These are phyloP conservation scores for Lacanobia wlatinum DNA, from an alignment of 2,888 invertebrate species.

Conservation along the genomic window DNA sequence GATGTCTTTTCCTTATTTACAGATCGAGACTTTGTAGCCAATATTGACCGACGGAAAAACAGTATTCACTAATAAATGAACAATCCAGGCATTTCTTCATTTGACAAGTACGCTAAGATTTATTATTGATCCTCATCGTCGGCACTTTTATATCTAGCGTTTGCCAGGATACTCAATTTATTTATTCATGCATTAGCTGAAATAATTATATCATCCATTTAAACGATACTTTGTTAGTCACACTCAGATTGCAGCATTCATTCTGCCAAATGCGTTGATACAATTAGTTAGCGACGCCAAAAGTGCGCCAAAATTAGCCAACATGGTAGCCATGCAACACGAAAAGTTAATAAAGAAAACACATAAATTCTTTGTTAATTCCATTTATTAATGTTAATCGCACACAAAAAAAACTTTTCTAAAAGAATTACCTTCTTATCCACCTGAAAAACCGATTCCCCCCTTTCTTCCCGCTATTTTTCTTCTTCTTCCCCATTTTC, in stretches of 20 bases:
- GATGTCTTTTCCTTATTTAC: no score
- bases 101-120: neutral
- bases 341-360: constrained; percentile 36
- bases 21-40: no score
- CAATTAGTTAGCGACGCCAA: constrained; percentile 6
- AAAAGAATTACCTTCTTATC: constrained; percentile 84
- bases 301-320: constrained; percentile 34
- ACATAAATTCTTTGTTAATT: constrained; percentile 13
- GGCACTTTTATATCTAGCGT: neutral
- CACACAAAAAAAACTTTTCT: constrained; percentile 34
- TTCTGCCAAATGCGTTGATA: neutral
- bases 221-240: constrained; percentile 13
- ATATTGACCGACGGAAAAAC: no score
- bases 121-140: neutral
- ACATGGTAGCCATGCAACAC: constrained; percentile 9
- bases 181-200: constrained; percentile 14
- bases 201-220: neutral
- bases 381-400: constrained; percentile 41
- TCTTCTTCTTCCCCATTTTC: constrained; percentile 88
- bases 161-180: neutral
- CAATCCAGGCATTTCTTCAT: neutral
- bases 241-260: neutral
- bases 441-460: constrained; percentile 88
- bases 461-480: constrained; percentile 82
- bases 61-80: neutral